A percentile compares a stretch with the other conserved stretches of the same genome.
Conservation (phyloP, 1,140 invertebrate species). For the Brachionus sp. region DNA sequence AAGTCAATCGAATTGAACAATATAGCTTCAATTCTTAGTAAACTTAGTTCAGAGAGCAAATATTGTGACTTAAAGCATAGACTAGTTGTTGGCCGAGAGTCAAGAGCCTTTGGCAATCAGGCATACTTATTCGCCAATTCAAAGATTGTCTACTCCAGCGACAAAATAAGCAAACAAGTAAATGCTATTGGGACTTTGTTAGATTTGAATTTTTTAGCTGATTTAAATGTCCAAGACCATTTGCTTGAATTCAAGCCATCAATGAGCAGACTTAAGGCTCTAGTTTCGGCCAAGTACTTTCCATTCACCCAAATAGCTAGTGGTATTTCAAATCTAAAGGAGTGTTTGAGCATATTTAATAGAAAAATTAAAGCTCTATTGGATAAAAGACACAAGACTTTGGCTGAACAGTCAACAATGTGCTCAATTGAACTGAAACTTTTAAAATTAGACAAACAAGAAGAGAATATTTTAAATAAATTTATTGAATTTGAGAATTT, state of each 20-base stretch:
- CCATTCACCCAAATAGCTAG: neutral
- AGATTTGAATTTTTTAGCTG: neutral
- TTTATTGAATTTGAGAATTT: neutral
- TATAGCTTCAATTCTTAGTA: neutral
- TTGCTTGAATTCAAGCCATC: neutral
- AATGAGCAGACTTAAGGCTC: neutral
- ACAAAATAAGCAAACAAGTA: neutral
- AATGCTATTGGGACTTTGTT: neutral
- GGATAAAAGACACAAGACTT: neutral
- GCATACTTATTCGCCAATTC: constrained; percentile 1
- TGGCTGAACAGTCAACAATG: neutral
- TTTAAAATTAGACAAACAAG: neutral
- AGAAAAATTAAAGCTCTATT: neutral
- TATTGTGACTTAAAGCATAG: neutral
- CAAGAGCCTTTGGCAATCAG: neutral
- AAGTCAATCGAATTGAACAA: neutral
- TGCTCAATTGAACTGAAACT: neutral
- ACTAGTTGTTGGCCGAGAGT: constrained; percentile 14
- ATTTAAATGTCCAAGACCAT: neutral
- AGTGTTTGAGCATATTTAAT: neutral
- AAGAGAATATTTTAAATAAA: neutral
- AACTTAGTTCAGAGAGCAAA: neutral
- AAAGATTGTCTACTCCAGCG: neutral
- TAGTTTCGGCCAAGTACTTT: neutral
- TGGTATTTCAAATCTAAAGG: neutral